phyloP scores from a whole-genome alignment of 2,797 vertebrate species.

The Brachyrhaphis roseni region DNA sequence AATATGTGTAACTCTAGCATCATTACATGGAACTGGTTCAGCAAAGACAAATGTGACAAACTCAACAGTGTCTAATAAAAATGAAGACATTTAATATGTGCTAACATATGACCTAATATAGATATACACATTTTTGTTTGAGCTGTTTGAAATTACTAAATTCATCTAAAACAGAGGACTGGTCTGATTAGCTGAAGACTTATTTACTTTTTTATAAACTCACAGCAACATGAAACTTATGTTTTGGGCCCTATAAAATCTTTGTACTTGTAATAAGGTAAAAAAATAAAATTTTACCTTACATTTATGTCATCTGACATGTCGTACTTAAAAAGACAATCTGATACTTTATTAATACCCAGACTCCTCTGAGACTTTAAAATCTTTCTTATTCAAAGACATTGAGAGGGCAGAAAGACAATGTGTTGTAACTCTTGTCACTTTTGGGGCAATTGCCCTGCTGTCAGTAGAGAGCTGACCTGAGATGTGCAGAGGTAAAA shows the following conservation, averaged over 20 bases:
- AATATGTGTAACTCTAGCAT: not conserved
- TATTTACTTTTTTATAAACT: not conserved
- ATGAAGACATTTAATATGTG: not conserved
- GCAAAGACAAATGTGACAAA: not conserved
- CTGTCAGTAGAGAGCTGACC: conserved; percentile 64
- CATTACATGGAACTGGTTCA: not conserved
- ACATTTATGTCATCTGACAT: not conserved
- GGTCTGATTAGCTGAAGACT: not conserved
- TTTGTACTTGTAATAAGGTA: not conserved
- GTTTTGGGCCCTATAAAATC: not conserved
- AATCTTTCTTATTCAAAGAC: conserved; percentile 10
- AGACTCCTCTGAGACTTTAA: conserved; percentile 4
- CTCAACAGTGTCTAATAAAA: not conserved
- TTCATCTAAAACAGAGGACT: not conserved
- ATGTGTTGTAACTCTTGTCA: conserved; percentile 14
- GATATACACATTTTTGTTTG: not conserved
- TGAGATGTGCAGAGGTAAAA: conserved; percentile 44
- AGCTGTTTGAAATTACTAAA: not conserved
- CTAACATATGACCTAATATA: not conserved
- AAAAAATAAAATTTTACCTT: not conserved
- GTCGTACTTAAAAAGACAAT: not conserved
- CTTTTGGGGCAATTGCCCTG: conserved; percentile 45
- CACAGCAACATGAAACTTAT: not conserved
- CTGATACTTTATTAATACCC: not conserved
- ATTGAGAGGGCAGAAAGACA: conserved; percentile 28